Base-by-base conservation (phyloP, 1,140 invertebrate genomes). In the Oryctes rhinoceros region DNA sequence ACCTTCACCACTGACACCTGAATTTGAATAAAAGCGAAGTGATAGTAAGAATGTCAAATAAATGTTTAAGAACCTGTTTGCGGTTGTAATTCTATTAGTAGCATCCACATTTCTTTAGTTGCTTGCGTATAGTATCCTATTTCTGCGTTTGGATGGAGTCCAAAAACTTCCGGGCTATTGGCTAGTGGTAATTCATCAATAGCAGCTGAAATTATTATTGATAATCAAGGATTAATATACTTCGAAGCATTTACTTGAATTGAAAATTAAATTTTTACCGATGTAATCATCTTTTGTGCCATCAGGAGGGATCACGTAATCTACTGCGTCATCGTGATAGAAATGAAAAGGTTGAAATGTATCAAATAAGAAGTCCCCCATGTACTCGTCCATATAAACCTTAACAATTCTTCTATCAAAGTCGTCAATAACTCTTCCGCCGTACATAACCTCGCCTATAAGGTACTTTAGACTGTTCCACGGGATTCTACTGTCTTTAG, bases 371-470 rank as follows among this genome's bases (percentile, higher is more conserved):
- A 97, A 98, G 84, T 98, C 96, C 0, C 96, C 96, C 90, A 98
- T 94, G 86, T 97, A 98, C 87, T 98, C 96, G 86, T 97, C 92
- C 94, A 97, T 96, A 86, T 97, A 97, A 0, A 93, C 95, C 80
- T 92, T 90, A 1, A 96, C 93, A 5, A 97, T 93, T 80, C 96
- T 90, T 35, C 96, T 91, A 87, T 97, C 96, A 89, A 94, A 97
- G 85, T 94, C 91, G 85, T 98, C 96, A 81, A 97, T 97, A 18
- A 97, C 94, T 81, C 95, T 90, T 30, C 96, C 96, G 18, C 96
- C 96, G 86, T 98, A 98, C 94, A 97, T 97, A 6, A 97, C 95
- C 88, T 98, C 96, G 80, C 96, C 96, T 85, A 98, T 96, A 3
- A 98, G 88, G 87, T 97, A 98, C 85, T 97, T 97, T 18, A 98